A percentile compares a stretch with the other conserved stretches of the same genome.
Evolutionary conservation across 2,888 invertebrate species (phyloP).

Genomic region (Stomorhina lunata): DNA sequence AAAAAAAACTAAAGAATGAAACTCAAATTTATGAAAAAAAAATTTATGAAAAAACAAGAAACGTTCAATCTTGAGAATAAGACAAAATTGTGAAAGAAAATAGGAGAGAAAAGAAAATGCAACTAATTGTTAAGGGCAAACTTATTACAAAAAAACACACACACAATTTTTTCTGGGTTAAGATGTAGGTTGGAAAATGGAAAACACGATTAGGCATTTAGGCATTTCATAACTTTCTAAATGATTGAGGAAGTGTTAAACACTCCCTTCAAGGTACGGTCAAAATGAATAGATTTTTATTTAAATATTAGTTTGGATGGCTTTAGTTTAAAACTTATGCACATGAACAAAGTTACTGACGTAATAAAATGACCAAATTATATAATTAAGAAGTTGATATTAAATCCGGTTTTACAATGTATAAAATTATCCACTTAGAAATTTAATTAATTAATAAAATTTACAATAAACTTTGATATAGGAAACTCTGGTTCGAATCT

Average conservation of each 20-base stretch:
- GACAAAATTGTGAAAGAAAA: not conserved
- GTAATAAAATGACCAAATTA: too few species aligned
- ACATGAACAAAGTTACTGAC: too few species aligned
- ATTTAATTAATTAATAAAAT: too few species aligned
- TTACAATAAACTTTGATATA: too few species aligned
- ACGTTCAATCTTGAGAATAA: constrained; percentile 2
- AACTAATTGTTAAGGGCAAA: not conserved
- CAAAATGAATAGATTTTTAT: too few species aligned
- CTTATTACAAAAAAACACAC: not conserved
- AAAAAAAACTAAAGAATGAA: not conserved
- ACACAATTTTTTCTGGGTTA: constrained; percentile 17
- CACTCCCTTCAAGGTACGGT: not conserved
- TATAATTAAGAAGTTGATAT: too few species aligned
- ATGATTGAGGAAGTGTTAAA: not conserved
- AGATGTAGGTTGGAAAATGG: constrained; percentile 4
- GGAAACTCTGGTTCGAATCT: too few species aligned
- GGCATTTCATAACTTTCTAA: not conserved
- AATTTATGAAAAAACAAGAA: constrained; percentile 13
- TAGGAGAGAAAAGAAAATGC: constrained; percentile 1
- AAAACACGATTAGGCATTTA: not conserved
- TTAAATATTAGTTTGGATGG: too few species aligned
- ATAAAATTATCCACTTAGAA: too few species aligned
- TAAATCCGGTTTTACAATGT: too few species aligned
- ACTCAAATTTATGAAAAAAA: constrained; percentile 38
- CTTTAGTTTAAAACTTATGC: too few species aligned